Evolutionary conservation across 2,888 invertebrate species (phyloP).

Genomic region (Iphiclides podalirius): DNA sequence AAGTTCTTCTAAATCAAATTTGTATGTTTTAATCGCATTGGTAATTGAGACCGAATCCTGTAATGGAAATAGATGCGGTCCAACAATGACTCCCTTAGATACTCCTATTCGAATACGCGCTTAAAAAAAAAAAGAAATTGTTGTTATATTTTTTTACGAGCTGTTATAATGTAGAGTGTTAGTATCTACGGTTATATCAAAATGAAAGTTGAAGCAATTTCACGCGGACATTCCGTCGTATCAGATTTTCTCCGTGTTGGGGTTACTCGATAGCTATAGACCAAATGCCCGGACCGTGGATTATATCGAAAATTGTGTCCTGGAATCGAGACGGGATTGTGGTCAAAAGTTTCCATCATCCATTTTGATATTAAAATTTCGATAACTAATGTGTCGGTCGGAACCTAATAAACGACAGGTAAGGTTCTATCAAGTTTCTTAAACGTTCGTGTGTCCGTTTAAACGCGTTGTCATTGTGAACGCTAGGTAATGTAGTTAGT

Average conservation of each 20-base stretch:
- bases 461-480: slow-evolving; percentile 36
- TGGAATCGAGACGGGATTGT: too few species aligned
- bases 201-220: background rate
- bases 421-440: too few species aligned
- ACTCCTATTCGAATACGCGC: background rate
- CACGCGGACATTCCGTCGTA: background rate
- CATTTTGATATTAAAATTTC: background rate
- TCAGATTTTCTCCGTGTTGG: slow-evolving; percentile 4
- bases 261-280: slow-evolving; percentile 9
- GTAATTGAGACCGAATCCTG: background rate
- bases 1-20: background rate
- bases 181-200: background rate
- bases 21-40: background rate
- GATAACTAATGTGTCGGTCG: too few species aligned
- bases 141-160: slow-evolving; percentile 2
- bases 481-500: slow-evolving; percentile 66
- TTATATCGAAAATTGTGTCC: too few species aligned
- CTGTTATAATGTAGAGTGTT: background rate
- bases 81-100: slow-evolving; percentile 10
- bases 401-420: too few species aligned
- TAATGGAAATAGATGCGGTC: slow-evolving; percentile 7
- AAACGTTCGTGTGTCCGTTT: background rate
- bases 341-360: too few species aligned
- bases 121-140: background rate
- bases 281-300: too few species aligned